Conservation (phyloP, 35 echinoderm and acorn worm genomes). For the Hemicentrotus pulcherrimus region DNA sequence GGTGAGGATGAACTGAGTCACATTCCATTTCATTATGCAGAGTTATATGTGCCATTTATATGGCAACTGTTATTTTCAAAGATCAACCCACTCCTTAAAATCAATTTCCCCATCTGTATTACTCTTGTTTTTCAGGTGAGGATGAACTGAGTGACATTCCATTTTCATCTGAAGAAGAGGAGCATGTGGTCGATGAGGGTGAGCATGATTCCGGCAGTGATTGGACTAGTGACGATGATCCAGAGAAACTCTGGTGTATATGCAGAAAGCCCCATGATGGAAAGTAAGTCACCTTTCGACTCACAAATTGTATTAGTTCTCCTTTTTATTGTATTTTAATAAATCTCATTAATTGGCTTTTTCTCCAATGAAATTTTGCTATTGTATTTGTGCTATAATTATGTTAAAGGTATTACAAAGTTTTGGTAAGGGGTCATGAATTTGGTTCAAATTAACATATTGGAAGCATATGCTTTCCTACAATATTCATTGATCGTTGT, state of each 20-base stretch:
- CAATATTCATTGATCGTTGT: too few relatives aligned
- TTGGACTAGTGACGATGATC: slow-evolving; percentile 81
- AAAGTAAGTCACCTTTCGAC: slow-evolving; percentile 55
- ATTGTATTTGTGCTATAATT: too few relatives aligned
- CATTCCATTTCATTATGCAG: not conserved
- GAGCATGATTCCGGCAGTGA: slow-evolving; percentile 66
- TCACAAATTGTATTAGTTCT: too few relatives aligned
- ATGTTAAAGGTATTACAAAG: too few relatives aligned
- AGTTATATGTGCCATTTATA: not conserved
- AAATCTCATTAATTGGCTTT: too few relatives aligned
- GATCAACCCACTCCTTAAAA: not conserved
- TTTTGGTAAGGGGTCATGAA: too few relatives aligned
- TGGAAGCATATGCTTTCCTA: too few relatives aligned
- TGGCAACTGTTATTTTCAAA: not conserved
- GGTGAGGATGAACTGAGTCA: not conserved
- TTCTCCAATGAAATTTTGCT: too few relatives aligned
- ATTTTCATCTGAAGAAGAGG: slow-evolving; percentile 52
- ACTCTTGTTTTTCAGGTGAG: slow-evolving; percentile 12
- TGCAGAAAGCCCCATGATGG: slow-evolving; percentile 84
- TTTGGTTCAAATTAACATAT: too few relatives aligned
- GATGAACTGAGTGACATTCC: slow-evolving; percentile 54
- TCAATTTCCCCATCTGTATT: not conserved
- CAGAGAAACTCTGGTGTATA: slow-evolving; percentile 88
- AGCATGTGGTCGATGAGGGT: slow-evolving; percentile 49
- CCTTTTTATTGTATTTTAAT: too few relatives aligned